phyloP scores from a whole-genome alignment of 2,888 invertebrate genomes.

The Limnephilus auricula region DNA sequence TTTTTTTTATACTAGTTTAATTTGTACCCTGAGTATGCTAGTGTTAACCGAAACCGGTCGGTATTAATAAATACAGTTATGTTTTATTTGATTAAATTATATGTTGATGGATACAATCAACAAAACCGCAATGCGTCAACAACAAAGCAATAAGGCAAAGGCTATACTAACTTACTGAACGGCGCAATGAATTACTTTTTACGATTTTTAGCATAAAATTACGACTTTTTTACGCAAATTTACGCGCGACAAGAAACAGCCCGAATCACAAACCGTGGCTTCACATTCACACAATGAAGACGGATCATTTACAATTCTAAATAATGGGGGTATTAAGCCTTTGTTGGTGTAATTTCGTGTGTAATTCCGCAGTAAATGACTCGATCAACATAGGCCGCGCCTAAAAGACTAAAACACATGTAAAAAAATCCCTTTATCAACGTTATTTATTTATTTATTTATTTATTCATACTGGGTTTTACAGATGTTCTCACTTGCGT shows the following conservation, averaged over 20 bases:
- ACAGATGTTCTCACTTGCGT: no score
- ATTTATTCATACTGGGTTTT: no score
- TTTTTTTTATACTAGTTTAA: no score
- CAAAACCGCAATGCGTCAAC: slow-evolving; percentile 2
- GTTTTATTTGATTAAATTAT: neutral
- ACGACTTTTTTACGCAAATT: neutral
- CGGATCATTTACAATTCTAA: neutral
- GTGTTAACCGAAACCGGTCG: no score
- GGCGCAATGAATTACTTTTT: neutral
- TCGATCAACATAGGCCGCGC: neutral
- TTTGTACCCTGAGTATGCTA: no score
- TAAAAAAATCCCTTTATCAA: neutral
- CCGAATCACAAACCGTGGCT: neutral
- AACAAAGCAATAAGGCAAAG: neutral
- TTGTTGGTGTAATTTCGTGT: neutral
- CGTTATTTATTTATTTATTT: no score
- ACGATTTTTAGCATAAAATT: neutral
- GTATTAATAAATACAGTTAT: no score
- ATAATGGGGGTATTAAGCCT: neutral
- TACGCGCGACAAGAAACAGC: neutral
- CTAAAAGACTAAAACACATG: neutral
- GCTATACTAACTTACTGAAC: neutral
- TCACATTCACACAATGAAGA: neutral
- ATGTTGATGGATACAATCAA: neutral
- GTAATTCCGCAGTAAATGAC: neutral